Base-by-base conservation (phyloP, 1,140 invertebrate species). In the Doryteuthis pealeii region DNA sequence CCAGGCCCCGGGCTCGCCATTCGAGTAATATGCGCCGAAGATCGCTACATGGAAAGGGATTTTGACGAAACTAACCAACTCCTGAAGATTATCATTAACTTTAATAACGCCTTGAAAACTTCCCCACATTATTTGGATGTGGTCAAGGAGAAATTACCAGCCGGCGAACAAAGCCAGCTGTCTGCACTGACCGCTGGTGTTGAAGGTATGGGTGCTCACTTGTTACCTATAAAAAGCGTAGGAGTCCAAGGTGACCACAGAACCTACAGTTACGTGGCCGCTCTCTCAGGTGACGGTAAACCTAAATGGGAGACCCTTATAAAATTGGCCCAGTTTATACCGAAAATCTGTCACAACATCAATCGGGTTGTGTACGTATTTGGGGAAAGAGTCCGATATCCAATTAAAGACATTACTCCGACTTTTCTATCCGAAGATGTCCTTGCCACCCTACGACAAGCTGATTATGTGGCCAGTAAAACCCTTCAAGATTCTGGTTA, bases 181-280 rank as follows among this genome's bases (percentile, higher is more conserved):
- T 76, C 79, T 71, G 68, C 68, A 67, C 84, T 86, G 49, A 80
- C 81, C 43, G 76, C 77, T 67, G 77, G 71, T 71, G 72, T 22
- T 18, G 71, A 75, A 18, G 75, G 76, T 30, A 33, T 87, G 1
- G 73, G 70, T 26, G 78, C 83, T 8, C 83, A 81, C 8, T 75
- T 99, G 74, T 89, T 99, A 84, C 98, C 98, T 33, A 93, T 99
- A 76, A 92, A 96, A 79, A 96, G 94, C 79, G 98, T 99, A 49
- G 98, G 98, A 66, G 76, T 79, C 1, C 73, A 95, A 93, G 93
- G 97, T 81, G 97, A 99, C 89, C 91, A 92, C 78, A 91, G 97
- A 76, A 93, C 94, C 75, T 99, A 99, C 87, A 98, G 94, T 86
- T 99, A 99, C 87, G 96, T 97, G 22, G 95, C 96, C n/a, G 96